Conservation (phyloP, 1,140 invertebrate genomes). For the Monochamus saltuarius region DNA sequence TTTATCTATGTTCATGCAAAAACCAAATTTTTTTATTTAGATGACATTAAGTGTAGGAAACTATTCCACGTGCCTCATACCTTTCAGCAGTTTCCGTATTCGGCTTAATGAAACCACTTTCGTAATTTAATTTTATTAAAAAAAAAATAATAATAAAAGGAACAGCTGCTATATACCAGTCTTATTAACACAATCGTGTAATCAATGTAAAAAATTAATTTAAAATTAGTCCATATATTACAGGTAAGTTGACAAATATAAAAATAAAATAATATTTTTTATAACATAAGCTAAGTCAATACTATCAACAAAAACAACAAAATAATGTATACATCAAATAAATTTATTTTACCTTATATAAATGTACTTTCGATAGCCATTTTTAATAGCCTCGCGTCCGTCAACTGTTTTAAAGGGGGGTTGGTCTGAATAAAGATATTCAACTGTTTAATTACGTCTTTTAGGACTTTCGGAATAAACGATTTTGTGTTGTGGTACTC, state of each 20-base stretch:
- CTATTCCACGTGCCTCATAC: too few relatives aligned
- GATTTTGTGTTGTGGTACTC: constrained; percentile 76
- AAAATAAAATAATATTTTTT: constrained; percentile 5
- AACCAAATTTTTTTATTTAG: too few relatives aligned
- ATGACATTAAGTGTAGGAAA: too few relatives aligned
- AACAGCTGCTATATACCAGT: neutral
- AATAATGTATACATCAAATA: neutral
- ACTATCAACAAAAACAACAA: too few relatives aligned
- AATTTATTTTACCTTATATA: constrained; percentile 9
- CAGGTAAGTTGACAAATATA: neutral
- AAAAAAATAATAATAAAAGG: neutral
- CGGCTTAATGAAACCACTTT: neutral
- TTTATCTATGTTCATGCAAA: too few relatives aligned
- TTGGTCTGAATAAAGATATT: constrained; percentile 66
- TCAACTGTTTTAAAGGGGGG: constrained; percentile 67
- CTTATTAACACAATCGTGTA: neutral
- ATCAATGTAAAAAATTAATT: neutral
- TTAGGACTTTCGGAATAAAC: constrained; percentile 78
- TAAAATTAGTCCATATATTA: neutral
- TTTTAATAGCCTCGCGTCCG: constrained; percentile 74
- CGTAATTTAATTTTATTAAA: neutral
- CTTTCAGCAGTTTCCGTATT: neutral
- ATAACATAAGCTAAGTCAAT: neutral
- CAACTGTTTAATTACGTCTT: constrained; percentile 74
- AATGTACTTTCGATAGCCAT: constrained; percentile 60